These are phyloP conservation scores for Crotalus tigris DNA, from an alignment of 2,113 vertebrate genomes.

Conservation along the genomic window DNA sequence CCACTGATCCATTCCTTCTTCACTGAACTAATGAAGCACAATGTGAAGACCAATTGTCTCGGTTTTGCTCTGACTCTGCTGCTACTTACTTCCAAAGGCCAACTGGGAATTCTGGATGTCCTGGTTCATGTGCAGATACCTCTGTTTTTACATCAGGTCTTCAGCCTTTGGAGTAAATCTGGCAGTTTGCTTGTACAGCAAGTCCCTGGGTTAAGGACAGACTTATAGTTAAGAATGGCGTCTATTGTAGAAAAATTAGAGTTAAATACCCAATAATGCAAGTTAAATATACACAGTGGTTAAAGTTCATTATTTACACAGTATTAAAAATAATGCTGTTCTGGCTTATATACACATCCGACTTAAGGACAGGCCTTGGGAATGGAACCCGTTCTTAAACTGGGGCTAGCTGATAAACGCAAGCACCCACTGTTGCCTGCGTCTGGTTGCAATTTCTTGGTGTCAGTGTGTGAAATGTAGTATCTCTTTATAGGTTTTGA, in stretches of 20 bases:
- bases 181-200: conserved; percentile 5
- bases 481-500: conserved; percentile 82
- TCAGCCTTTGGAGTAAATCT: conserved; percentile 65
- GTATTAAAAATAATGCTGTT: neutral
- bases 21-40: neutral
- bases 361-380: neutral
- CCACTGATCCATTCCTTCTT: neutral
- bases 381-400: neutral
- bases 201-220: neutral
- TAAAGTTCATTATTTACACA: neutral
- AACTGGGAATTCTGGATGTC: neutral
- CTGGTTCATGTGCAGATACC: neutral
- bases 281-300: neutral
- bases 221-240: neutral
- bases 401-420: neutral
- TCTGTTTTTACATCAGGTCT: conserved; percentile 25
- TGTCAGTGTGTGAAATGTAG: conserved; percentile 71
- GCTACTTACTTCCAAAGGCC: neutral
- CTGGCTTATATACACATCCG: neutral
- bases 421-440: conserved; percentile 25
- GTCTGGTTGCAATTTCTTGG: conserved; percentile 48
- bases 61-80: neutral
- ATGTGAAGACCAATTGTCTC: neutral
- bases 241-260: neutral
- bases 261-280: neutral